Base-by-base conservation (phyloP, 2,888 invertebrate species). In the Rhopalosiphum nymphaeae region DNA sequence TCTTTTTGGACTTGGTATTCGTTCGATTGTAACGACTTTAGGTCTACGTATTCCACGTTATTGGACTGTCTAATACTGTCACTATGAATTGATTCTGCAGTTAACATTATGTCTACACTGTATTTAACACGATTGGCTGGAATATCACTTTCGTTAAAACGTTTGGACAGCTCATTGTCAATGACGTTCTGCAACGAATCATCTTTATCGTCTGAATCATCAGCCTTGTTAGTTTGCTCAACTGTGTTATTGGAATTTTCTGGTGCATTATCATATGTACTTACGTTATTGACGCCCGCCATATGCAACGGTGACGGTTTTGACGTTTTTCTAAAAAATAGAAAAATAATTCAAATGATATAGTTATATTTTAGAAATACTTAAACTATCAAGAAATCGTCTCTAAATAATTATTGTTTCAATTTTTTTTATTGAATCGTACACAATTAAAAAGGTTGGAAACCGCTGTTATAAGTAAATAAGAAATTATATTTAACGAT, bases 211-310 rank as follows among this genome's bases (percentile, higher is more conserved):
- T 90, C 85, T 57, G 89, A 89, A 67, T 94, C 87, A 86, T 91
- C 86, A 91, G 86, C n/a, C n/a, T 94, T 94, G 94, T 94, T 93
- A 93, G 94, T 86, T 25, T 86, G 94, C 94, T 91, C 91, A 86
- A 86, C 13, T 42, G n/a, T 90, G 90, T 94, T 91, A 94, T 86
- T 90, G 85, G 49, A 94, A 91, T 90, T 87, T 57, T 87, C 94
- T 42, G 94, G 84, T 67, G 46, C 94, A 86, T 87, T 91, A 90
- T 93, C 89, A 61, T 61, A 57, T 61, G 89, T 94, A 94, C 94
- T 94, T 94, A 94, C 94, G 94, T 90, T 94, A n/a, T 94, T 94
- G 29, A 94, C 94, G 67, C 94, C 94, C 94, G 94, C 94, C 94
- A 94, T 94, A 67, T 91, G 91, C 94, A 94, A 90, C 42, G 21